Percentiles rank a stretch among this genome's conserved stretches.
Evolutionary conservation across 2,113 vertebrate species (phyloP).

Genomic region (Nibea albiflora): DNA sequence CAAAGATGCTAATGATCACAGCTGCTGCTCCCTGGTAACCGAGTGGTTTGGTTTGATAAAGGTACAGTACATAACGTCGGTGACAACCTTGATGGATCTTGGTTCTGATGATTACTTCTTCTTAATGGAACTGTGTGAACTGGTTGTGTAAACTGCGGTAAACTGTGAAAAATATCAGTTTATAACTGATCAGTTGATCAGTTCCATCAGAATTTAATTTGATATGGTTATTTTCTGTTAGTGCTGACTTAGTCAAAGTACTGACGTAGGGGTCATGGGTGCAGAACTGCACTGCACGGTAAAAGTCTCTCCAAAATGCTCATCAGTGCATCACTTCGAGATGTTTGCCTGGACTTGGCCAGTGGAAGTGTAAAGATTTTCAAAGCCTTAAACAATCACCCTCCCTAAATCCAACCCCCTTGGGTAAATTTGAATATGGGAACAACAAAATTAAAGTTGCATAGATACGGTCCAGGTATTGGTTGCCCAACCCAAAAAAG

Average conservation of each 20-base stretch:
- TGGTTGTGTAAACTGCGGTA: background rate
- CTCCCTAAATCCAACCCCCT: background rate
- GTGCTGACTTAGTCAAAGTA: background rate
- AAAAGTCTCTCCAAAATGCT: background rate
- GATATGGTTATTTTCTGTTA: background rate
- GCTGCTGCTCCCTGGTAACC: background rate
- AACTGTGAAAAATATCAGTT: background rate
- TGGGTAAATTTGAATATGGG: background rate
- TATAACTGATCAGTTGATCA: background rate
- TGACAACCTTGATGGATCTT: background rate
- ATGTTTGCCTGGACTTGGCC: background rate
- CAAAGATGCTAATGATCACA: conserved; percentile 17
- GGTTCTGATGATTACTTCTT: background rate
- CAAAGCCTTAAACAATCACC: conserved; percentile 8
- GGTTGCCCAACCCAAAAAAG: conserved; percentile 36
- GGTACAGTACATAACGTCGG: background rate
- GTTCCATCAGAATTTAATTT: background rate
- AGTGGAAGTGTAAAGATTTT: background rate
- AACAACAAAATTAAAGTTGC: conserved; percentile 1
- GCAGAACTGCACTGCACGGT: background rate
- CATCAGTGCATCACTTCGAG: conserved; percentile 7
- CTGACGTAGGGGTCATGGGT: background rate
- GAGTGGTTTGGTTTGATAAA: background rate
- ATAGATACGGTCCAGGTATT: conserved; percentile 19
- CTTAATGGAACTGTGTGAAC: conserved; percentile 3